Percentiles rank a stretch among this genome's conserved stretches.
Conservation (phyloP, 1,140 invertebrate genomes). For the Drosophila triauraria region DNA sequence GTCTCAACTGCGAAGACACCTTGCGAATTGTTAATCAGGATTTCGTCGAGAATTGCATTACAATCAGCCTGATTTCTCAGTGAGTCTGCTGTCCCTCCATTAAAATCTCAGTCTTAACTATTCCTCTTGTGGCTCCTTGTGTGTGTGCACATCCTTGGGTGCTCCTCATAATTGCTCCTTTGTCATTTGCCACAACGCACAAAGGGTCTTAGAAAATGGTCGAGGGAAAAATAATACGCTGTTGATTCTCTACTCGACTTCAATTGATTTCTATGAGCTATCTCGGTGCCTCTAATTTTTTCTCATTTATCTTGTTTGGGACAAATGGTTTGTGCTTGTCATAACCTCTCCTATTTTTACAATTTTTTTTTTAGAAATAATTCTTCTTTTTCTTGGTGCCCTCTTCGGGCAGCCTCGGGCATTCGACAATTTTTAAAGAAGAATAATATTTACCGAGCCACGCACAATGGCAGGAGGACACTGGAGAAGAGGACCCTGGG, state of each 20-base stretch:
- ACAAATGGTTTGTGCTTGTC: slow-evolving; percentile 79
- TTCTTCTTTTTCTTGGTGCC: slow-evolving; percentile 31
- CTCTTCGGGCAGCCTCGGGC: slow-evolving; percentile 33
- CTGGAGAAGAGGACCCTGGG: slow-evolving; percentile 33
- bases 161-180: slow-evolving; percentile 76
- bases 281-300: slow-evolving; percentile 47
- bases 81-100: slow-evolving; percentile 16
- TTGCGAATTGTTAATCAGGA: slow-evolving; percentile 62
- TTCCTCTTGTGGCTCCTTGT: slow-evolving; percentile 19
- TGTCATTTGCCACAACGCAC: slow-evolving; percentile 74
- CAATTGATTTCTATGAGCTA: slow-evolving; percentile 76
- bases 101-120: slow-evolving; percentile 12
- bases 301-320: slow-evolving; percentile 73
- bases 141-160: slow-evolving; percentile 14
- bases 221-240: slow-evolving; percentile 69
- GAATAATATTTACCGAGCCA: slow-evolving; percentile 80
- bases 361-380: slow-evolving; percentile 32
- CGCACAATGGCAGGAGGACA: slow-evolving; percentile 70
- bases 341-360: slow-evolving; percentile 70
- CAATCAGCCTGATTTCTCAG: slow-evolving; percentile 64
- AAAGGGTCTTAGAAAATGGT: slow-evolving; percentile 29
- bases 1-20: slow-evolving; percentile 27
- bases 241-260: slow-evolving; percentile 81
- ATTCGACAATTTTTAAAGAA: slow-evolving; percentile 66
- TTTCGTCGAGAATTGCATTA: slow-evolving; percentile 61